Conservation (phyloP, 2,797 vertebrate genomes). For the Arnoldichthys spilopterus region DNA sequence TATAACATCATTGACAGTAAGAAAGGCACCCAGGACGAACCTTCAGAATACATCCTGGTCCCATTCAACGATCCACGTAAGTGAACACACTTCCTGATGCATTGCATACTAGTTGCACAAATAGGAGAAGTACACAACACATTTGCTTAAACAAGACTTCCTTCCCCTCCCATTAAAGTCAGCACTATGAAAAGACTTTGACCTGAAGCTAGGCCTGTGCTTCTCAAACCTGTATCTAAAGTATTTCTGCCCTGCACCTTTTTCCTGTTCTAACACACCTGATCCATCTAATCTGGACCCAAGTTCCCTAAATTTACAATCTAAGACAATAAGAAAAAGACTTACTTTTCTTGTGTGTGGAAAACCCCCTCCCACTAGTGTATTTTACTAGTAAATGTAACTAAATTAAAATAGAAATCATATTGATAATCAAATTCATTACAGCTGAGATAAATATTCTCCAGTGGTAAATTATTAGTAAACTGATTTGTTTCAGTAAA, state of each 20-base stretch:
- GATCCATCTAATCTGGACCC: background rate
- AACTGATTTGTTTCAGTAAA: no score
- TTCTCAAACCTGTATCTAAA: background rate
- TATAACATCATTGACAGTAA: conserved; percentile 72
- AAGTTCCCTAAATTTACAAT: no score
- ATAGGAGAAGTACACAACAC: background rate
- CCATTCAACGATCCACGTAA: conserved; percentile 79
- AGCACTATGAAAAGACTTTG: background rate
- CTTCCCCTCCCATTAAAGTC: background rate
- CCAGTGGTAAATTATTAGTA: background rate
- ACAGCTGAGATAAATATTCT: background rate
- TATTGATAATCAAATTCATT: background rate
- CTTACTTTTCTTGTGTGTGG: no score
- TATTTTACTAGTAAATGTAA: no score
- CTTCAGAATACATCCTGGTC: conserved; percentile 80
- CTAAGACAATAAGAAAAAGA: no score
- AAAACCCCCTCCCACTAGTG: no score
- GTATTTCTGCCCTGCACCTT: background rate
- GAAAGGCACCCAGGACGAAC: conserved; percentile 76
- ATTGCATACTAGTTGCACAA: background rate
- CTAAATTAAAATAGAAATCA: no score
- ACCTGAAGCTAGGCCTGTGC: background rate
- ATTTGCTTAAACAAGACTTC: background rate
- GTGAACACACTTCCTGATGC: conserved; percentile 2
- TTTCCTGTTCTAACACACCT: background rate